phyloP scores from a whole-genome alignment of 1,140 invertebrate species.

The Araneus ventricosus region DNA sequence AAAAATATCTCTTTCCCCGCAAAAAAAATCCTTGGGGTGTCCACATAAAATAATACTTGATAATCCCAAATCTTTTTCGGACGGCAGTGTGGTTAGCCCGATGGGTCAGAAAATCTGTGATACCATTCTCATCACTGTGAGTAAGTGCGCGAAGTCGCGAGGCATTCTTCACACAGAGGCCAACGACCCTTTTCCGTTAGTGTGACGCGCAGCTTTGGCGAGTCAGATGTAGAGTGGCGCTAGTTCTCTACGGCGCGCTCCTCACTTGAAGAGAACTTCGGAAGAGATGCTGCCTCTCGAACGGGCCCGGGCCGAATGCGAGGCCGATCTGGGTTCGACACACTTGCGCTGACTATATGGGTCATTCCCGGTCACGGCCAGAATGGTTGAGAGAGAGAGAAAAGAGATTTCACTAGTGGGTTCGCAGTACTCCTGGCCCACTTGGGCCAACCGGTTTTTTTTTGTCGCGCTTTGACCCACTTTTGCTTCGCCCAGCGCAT shows the following conservation, averaged over 20 bases:
- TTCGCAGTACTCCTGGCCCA: constrained; percentile 64
- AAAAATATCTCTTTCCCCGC: neutral
- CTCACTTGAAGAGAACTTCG: neutral
- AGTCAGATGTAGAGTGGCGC: neutral
- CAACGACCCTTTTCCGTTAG: constrained; percentile 62
- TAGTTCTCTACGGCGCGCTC: neutral
- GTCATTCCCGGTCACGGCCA: constrained; percentile 71
- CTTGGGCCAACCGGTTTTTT: constrained; percentile 56
- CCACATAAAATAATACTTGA: neutral
- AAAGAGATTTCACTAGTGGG: constrained; percentile 64
- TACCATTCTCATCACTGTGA: neutral
- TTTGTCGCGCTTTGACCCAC: constrained; percentile 69
- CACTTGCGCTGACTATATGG: constrained; percentile 65
- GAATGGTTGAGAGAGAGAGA: constrained; percentile 51
- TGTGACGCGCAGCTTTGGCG: neutral
- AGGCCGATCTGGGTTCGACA: constrained; percentile 54
- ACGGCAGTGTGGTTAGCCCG: constrained; percentile 31
- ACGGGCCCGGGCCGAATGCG: constrained; percentile 24
- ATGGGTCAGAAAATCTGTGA: neutral
- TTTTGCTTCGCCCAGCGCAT: constrained; percentile 28
- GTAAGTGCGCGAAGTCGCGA: neutral
- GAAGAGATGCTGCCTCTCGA: constrained; percentile 2
- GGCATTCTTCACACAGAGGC: constrained; percentile 24
- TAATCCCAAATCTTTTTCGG: neutral
- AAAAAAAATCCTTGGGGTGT: neutral